Conservation (phyloP, 2,113 vertebrate species). For the Bagarius yarrelli region DNA sequence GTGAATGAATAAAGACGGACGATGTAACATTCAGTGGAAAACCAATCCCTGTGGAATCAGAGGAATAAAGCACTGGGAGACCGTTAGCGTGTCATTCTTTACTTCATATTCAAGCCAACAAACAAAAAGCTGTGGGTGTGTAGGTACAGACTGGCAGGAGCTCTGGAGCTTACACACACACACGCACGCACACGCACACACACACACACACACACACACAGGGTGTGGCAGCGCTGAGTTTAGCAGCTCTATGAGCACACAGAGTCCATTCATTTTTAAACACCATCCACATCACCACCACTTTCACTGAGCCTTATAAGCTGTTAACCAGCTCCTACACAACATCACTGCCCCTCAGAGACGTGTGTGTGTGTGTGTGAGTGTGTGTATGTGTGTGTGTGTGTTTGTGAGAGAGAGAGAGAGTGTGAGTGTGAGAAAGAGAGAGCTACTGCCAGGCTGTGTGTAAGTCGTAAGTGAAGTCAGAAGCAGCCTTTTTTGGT, state of each 20-base stretch:
- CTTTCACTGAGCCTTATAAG: too few relatives aligned
- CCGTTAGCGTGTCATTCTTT: background rate
- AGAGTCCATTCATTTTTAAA: constrained; percentile 45
- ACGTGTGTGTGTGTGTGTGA: too few relatives aligned
- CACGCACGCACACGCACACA: constrained; percentile 17
- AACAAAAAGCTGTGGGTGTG: constrained; percentile 1
- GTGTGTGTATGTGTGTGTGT: constrained; percentile 18
- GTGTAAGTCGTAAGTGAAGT: constrained; percentile 41
- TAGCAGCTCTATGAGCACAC: constrained; percentile 4
- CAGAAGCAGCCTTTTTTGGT: constrained; percentile 50
- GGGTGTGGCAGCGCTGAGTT: background rate
- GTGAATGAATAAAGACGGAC: too few relatives aligned
- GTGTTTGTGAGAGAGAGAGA: constrained; percentile 31
- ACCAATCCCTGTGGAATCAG: background rate
- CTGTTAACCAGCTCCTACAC: too few relatives aligned
- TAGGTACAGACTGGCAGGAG: background rate
- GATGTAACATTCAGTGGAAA: background rate
- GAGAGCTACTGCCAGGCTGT: constrained; percentile 48
- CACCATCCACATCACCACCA: too few relatives aligned
- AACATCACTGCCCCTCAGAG: too few relatives aligned
- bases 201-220: constrained; percentile 40
- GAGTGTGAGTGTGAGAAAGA: constrained; percentile 53
- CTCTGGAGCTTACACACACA: background rate
- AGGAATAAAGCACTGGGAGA: background rate
- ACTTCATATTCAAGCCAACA: background rate